Conservation (phyloP, 2,797 vertebrate genomes). For the Poeciliopsis paucimaculata region DNA sequence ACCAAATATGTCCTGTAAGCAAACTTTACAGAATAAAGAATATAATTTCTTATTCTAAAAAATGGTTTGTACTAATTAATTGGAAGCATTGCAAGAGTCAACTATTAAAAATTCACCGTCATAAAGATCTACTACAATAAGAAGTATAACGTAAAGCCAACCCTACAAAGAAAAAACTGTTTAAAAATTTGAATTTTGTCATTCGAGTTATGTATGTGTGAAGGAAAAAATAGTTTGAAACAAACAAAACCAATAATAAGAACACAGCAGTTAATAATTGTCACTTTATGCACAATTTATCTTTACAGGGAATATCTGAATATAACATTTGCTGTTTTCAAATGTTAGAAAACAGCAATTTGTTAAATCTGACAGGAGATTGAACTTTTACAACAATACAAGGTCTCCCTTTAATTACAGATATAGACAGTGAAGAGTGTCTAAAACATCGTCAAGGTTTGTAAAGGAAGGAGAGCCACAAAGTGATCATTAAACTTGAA, state of each 20-base stretch:
- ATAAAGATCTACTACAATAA: not conserved
- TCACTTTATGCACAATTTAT: not conserved
- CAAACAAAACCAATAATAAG: not conserved
- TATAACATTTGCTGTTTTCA: not conserved
- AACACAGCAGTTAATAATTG: not conserved
- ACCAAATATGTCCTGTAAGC: not conserved
- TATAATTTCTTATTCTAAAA: not conserved
- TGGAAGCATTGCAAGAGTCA: not conserved
- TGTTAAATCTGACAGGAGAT: not conserved
- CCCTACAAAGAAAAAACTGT: not conserved
- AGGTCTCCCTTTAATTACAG: not conserved
- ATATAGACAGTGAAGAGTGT: not conserved
- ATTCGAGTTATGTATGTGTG: not conserved
- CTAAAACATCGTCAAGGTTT: not conserved
- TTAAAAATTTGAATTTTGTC: not conserved
- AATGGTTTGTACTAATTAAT: not conserved
- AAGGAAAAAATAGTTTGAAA: not conserved
- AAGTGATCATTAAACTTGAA: not conserved
- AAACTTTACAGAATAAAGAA: not conserved
- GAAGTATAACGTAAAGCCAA: not conserved
- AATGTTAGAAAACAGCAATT: not conserved
- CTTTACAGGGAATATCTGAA: not conserved
- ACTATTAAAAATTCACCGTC: not conserved
- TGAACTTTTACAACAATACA: not conserved
- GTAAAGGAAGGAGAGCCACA: not conserved